A percentile compares a stretch with the other conserved stretches of the same genome.
Conservation (phyloP, 92 coral and sea anemone genomes). For the Scolanthus callimorphus region DNA sequence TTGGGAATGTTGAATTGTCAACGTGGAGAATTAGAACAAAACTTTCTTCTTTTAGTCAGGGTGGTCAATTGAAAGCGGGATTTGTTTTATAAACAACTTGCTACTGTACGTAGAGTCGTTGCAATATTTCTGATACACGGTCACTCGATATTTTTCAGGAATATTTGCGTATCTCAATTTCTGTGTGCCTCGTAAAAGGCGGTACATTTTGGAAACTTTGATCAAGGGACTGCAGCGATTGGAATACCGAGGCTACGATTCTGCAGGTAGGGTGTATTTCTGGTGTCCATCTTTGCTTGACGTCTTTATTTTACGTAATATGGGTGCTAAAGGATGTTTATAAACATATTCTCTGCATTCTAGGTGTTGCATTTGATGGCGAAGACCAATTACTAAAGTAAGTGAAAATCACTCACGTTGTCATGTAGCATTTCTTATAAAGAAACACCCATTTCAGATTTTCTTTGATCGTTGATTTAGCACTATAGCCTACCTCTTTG, state of each 20-base stretch:
- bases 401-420: no score
- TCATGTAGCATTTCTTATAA: no score
- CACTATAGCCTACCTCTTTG: no score
- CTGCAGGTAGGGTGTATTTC: conserved; percentile 69
- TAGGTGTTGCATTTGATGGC: conserved; percentile 95
- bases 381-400: conserved; percentile 50
- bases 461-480: no score
- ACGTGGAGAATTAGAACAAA: no score
- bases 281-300: no score
- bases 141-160: conserved; percentile 40
- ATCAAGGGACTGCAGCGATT: conserved; percentile 87
- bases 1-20: conserved; percentile 2
- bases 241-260: conserved; percentile 96
- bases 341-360: background rate
- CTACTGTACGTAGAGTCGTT: background rate
- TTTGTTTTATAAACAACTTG: conserved; percentile 1
- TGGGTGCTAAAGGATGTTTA: no score
- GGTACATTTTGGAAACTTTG: conserved; percentile 81
- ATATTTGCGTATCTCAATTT: conserved; percentile 96
- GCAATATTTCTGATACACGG: background rate
- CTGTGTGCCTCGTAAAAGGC: conserved; percentile 89
- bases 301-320: no score
- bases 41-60: no score
- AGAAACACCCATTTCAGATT: no score
- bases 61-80: background rate